A percentile compares a stretch with the other conserved stretches of the same genome.
These are phyloP conservation scores for Melanotaenia trifasciata DNA, from an alignment of 2,797 vertebrate species.

Conservation along the genomic window DNA sequence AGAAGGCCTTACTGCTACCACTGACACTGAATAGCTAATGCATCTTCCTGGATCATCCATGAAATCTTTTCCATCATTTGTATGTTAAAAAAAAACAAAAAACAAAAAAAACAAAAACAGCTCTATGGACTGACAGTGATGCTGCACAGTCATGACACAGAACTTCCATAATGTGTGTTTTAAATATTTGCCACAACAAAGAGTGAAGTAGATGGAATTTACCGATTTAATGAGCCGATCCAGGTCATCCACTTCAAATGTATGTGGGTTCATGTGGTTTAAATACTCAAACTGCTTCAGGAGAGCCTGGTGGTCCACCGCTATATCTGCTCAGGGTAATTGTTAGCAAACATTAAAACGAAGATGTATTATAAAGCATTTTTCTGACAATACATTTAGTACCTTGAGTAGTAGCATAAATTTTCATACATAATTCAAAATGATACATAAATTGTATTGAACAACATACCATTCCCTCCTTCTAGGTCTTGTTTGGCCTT, in stretches of 20 bases:
- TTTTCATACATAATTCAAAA: slow-evolving; percentile 4
- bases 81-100: not conserved
- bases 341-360: not conserved
- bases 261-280: slow-evolving; percentile 97
- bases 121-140: not conserved
- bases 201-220: slow-evolving; percentile 54
- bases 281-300: slow-evolving; percentile 97
- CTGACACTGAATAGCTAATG: too few species aligned
- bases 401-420: not conserved
- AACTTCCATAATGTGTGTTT: not conserved
- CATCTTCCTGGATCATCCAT: too few species aligned
- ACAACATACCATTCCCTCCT: slow-evolving; percentile 87
- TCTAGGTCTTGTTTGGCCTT: slow-evolving; percentile 94
- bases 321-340: not conserved
- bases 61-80: not conserved
- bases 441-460: not conserved
- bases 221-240: slow-evolving; percentile 97
- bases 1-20: too few species aligned
- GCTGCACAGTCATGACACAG: not conserved
- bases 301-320: slow-evolving; percentile 91
- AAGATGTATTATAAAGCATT: not conserved
- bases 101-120: too few species aligned
- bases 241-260: slow-evolving; percentile 95
- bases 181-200: not conserved
- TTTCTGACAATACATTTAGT: not conserved